Evolutionary conservation across 2,113 vertebrate species (phyloP).

Genomic region (Pseudopipra pipra): DNA sequence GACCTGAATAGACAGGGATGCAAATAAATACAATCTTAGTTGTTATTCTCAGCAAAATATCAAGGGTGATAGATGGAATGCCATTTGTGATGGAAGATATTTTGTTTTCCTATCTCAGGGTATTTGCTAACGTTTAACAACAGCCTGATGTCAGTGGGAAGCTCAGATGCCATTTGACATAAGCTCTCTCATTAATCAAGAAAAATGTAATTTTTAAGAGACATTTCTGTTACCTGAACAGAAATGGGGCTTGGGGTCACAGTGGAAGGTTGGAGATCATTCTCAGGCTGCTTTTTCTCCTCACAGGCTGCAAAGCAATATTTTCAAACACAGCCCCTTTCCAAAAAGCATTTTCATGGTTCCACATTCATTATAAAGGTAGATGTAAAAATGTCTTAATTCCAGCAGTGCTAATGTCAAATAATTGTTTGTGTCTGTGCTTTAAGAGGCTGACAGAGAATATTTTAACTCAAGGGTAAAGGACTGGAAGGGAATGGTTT

Average conservation of each 20-base stretch:
- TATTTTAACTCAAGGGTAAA: background rate
- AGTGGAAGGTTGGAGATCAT: background rate
- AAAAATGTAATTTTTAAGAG: background rate
- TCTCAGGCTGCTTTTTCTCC: background rate
- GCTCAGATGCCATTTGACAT: conserved; percentile 10
- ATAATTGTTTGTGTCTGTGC: background rate
- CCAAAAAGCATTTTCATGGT: background rate
- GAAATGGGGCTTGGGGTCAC: background rate
- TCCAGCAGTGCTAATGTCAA: background rate
- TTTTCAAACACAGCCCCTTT: background rate
- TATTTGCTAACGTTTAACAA: conserved; percentile 4
- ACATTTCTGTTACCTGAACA: background rate
- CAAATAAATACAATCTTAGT: conserved; percentile 17
- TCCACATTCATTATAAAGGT: background rate
- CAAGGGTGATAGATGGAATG: conserved; percentile 38
- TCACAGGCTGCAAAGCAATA: background rate
- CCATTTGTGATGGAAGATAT: conserved; percentile 20
- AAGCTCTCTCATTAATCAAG: conserved; percentile 22
- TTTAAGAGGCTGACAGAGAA: background rate
- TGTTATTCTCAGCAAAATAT: conserved; percentile 35
- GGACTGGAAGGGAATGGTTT: background rate
- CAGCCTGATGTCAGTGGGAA: background rate
- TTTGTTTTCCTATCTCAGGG: conserved; percentile 28
- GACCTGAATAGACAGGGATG: background rate
- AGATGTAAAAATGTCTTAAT: background rate